Percentiles rank a stretch among this genome's conserved stretches.
Conservation (phyloP, 2,113 vertebrate genomes). For the Cisticola juncidis region DNA sequence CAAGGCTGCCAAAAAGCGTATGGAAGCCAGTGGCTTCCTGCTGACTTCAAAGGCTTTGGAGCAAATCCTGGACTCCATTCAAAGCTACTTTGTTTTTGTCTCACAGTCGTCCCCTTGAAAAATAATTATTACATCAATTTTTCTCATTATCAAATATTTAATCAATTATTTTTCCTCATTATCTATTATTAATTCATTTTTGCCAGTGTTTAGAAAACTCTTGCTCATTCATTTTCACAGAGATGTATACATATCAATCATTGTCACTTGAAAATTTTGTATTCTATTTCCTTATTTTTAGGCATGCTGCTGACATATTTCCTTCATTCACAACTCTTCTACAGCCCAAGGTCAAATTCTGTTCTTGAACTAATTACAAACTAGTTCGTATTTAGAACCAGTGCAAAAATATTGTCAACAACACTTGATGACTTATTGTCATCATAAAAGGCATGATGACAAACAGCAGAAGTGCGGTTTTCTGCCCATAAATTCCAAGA, state of each 20-base stretch:
- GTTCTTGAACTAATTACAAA: conserved; percentile 15
- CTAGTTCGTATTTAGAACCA: background rate
- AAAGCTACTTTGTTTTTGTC: background rate
- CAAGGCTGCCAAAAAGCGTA: background rate
- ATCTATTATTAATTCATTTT: background rate
- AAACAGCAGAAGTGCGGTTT: background rate
- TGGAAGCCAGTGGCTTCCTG: background rate
- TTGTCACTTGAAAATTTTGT: background rate
- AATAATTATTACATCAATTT: background rate
- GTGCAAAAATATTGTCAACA: background rate
- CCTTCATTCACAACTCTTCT: background rate
- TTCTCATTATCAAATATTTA: background rate
- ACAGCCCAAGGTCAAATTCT: background rate
- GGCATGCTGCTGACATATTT: background rate
- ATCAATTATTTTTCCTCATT: background rate
- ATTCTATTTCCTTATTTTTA: conserved; percentile 18
- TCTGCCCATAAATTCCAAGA: background rate
- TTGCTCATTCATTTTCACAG: background rate
- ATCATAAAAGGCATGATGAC: background rate
- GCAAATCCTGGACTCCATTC: background rate
- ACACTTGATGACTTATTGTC: background rate
- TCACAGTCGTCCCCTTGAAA: background rate
- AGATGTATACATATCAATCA: background rate
- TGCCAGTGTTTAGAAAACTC: background rate
- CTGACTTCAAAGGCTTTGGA: conserved; percentile 20